Evolutionary conservation across 2,888 invertebrate genomes (phyloP).

Genomic region (Lobophora halterata): DNA sequence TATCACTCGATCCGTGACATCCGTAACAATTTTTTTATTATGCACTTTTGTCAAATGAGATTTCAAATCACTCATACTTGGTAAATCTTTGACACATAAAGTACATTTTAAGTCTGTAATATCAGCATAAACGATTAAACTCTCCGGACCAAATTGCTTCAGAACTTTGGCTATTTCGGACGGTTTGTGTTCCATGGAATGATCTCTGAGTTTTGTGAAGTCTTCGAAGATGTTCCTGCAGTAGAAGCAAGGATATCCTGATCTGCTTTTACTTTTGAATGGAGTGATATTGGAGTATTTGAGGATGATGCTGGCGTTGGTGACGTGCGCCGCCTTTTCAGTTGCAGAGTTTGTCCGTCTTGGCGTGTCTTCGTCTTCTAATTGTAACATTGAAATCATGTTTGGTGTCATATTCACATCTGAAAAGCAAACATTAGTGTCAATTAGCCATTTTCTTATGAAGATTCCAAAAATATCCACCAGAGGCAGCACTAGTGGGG

Average conservation of each 20-base stretch:
- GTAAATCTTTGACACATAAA: slow-evolving; percentile 42
- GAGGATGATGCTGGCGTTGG: slow-evolving; percentile 49
- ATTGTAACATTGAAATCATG: background rate
- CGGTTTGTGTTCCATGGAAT: slow-evolving; percentile 32
- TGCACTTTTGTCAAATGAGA: slow-evolving; percentile 53
- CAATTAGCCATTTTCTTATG: background rate
- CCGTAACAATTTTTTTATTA: slow-evolving; percentile 48
- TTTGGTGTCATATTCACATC: background rate
- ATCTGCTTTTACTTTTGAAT: slow-evolving; percentile 55
- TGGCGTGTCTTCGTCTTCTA: slow-evolving; percentile 8
- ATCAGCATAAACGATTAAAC: slow-evolving; percentile 62
- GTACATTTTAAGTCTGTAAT: slow-evolving; percentile 54
- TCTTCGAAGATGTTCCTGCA: slow-evolving; percentile 54
- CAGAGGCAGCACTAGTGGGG: too few relatives aligned
- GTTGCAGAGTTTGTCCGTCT: slow-evolving; percentile 32
- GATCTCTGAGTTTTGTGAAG: slow-evolving; percentile 42
- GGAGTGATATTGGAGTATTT: slow-evolving; percentile 57
- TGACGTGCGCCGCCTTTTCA: slow-evolving; percentile 56
- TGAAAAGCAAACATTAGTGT: background rate
- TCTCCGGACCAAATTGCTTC: slow-evolving; percentile 51
- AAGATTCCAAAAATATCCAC: background rate
- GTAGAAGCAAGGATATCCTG: slow-evolving; percentile 64
- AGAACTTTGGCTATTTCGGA: slow-evolving; percentile 36
- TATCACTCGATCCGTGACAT: slow-evolving; percentile 56
- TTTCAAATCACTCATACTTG: slow-evolving; percentile 52